These are phyloP conservation scores for Therioaphis trifolii DNA, from an alignment of 2,888 invertebrate genomes.

Conservation along the genomic window DNA sequence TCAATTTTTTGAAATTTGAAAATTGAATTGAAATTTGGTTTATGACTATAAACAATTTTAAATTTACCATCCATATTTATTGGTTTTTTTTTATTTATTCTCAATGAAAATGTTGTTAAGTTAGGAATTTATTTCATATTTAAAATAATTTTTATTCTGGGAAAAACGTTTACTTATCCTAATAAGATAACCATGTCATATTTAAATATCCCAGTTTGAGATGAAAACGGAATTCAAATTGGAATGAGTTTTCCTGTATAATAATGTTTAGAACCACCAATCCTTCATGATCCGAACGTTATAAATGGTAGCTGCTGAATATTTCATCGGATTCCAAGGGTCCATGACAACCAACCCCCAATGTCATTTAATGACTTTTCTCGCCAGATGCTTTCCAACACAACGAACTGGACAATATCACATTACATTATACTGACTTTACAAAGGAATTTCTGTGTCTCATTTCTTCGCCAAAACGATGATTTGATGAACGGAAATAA, in stretches of 20 bases:
- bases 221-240: conserved; percentile 50
- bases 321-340: conserved; percentile 59
- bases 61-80: too few relatives aligned
- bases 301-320: conserved; percentile 55
- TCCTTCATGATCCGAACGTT: conserved; percentile 48
- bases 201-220: neutral
- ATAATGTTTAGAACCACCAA: conserved; percentile 44
- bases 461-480: neutral
- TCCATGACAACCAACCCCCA: conserved; percentile 18
- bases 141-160: neutral
- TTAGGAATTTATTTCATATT: neutral
- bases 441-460: conserved; percentile 32
- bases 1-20: too few relatives aligned
- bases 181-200: neutral
- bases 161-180: neutral
- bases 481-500: conserved; percentile 24
- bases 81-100: too few relatives aligned
- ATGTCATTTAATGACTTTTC: conserved; percentile 51
- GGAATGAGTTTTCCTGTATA: conserved; percentile 22
- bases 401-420: conserved; percentile 34
- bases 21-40: too few relatives aligned
- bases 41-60: too few relatives aligned
- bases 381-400: conserved; percentile 32
- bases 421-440: conserved; percentile 24
- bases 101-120: too few relatives aligned